Conservation (phyloP, 2,888 invertebrate species). For the Drosophila barbarae region DNA sequence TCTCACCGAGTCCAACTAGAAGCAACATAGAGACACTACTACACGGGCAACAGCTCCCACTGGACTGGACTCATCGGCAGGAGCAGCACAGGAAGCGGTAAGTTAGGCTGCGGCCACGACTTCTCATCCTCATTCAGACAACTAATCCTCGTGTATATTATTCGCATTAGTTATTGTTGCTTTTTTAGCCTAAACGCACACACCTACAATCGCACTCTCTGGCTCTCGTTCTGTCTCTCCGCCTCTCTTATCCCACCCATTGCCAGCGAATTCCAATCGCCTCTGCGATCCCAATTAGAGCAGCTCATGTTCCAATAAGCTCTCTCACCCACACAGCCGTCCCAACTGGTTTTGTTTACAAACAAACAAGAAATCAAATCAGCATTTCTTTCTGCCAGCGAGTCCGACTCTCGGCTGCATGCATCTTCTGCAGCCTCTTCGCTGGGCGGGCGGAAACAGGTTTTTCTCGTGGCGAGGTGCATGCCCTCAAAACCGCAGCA, state of each 20-base stretch:
- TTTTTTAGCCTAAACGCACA: slow-evolving; percentile 7
- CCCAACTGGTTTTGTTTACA: slow-evolving; percentile 70
- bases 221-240: neutral
- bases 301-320: neutral
- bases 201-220: slow-evolving; percentile 10
- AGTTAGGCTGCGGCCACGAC: slow-evolving; percentile 33
- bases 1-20: slow-evolving; percentile 8
- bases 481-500: slow-evolving; percentile 33
- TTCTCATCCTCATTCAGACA: neutral
- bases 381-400: slow-evolving; percentile 43
- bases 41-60: slow-evolving; percentile 2
- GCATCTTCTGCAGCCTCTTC: slow-evolving; percentile 20
- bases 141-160: slow-evolving; percentile 5
- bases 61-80: slow-evolving; percentile 26
- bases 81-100: slow-evolving; percentile 68
- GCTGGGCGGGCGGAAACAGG: slow-evolving; percentile 39
- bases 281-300: slow-evolving; percentile 31
- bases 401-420: slow-evolving; percentile 18
- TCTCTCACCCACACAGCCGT: slow-evolving; percentile 36
- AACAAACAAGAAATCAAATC: slow-evolving; percentile 57
- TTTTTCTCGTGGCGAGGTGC: slow-evolving; percentile 42
- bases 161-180: slow-evolving; percentile 15
- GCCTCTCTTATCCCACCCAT: neutral
- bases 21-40: neutral
- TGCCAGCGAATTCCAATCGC: slow-evolving; percentile 18